phyloP scores from a whole-genome alignment of 2,113 vertebrate species.

The Motacilla tschutschensis region DNA sequence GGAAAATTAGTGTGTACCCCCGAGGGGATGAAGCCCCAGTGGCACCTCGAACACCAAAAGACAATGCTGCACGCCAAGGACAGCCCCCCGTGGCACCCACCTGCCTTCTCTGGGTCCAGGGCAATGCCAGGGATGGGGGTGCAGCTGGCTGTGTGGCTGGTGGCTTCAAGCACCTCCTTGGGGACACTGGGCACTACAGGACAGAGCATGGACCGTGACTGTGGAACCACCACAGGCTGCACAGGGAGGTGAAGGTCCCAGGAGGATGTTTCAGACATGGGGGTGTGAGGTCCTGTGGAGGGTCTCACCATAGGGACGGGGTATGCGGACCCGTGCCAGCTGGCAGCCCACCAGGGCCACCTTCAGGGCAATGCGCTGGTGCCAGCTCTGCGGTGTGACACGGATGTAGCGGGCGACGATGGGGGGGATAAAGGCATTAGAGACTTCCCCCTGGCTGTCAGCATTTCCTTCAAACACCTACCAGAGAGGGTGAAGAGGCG shows the following conservation, averaged over 20 bases:
- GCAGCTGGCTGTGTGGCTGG: background rate
- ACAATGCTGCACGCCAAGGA: fast-evolving
- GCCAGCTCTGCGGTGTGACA: slow-evolving; percentile 73
- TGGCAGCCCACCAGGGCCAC: slow-evolving; percentile 80
- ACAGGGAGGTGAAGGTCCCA: fast-evolving
- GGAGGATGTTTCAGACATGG: fast-evolving
- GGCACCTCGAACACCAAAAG: background rate
- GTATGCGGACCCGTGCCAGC: background rate
- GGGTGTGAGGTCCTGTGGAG: too few species aligned
- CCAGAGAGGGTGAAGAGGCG: fast-evolving
- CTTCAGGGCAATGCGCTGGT: slow-evolving; percentile 61
- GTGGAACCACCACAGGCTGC: background rate
- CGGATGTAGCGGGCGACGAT: slow-evolving; percentile 77
- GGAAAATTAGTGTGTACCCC: background rate
- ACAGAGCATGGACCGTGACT: fast-evolving
- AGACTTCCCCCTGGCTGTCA: slow-evolving; percentile 67
- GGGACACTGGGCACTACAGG: background rate
- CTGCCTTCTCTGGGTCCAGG: slow-evolving; percentile 18
- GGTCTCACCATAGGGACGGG: slow-evolving; percentile 27
- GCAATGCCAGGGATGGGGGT: background rate
- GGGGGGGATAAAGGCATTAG: slow-evolving; percentile 79
- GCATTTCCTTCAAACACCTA: slow-evolving; percentile 81
- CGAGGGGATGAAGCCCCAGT: background rate
- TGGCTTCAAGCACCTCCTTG: background rate
- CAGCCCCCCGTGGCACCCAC: background rate